Conservation (phyloP, 2,113 vertebrate genomes). For the Cyanoramphus novaezelandiae region DNA sequence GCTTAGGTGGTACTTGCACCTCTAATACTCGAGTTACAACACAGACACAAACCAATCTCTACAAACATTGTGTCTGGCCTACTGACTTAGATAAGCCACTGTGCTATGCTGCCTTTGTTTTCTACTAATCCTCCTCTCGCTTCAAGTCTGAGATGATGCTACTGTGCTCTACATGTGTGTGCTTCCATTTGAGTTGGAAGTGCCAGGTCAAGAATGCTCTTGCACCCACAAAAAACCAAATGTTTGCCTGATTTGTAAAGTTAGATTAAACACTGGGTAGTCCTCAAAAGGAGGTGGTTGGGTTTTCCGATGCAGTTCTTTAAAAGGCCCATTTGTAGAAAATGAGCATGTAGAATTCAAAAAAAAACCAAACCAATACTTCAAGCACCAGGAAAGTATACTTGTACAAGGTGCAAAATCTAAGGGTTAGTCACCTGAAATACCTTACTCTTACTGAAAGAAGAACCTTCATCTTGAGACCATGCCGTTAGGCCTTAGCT, state of each 20-base stretch:
- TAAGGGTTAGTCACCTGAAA: background rate
- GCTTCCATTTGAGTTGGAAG: background rate
- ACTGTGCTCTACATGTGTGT: fast-evolving
- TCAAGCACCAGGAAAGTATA: background rate
- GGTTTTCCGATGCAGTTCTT: background rate
- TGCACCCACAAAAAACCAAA: background rate
- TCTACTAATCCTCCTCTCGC: fast-evolving
- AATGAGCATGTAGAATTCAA: fast-evolving
- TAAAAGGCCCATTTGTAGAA: background rate
- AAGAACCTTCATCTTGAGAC: background rate
- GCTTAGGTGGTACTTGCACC: background rate
- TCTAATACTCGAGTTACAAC: background rate
- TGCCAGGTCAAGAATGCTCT: background rate
- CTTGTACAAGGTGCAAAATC: background rate
- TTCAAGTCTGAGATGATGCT: background rate
- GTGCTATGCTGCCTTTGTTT: background rate
- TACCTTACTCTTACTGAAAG: background rate
- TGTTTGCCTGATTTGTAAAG: background rate
- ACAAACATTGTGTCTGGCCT: fast-evolving
- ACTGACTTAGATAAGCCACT: background rate
- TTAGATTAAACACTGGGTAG: background rate
- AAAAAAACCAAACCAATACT: background rate
- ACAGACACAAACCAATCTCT: background rate
- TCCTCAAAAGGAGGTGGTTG: background rate
- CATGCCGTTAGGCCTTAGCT: background rate